A percentile compares a stretch with the other conserved stretches of the same genome.
Evolutionary conservation across 2,888 invertebrate species (phyloP).

Genomic region (Torymus tubicola): DNA sequence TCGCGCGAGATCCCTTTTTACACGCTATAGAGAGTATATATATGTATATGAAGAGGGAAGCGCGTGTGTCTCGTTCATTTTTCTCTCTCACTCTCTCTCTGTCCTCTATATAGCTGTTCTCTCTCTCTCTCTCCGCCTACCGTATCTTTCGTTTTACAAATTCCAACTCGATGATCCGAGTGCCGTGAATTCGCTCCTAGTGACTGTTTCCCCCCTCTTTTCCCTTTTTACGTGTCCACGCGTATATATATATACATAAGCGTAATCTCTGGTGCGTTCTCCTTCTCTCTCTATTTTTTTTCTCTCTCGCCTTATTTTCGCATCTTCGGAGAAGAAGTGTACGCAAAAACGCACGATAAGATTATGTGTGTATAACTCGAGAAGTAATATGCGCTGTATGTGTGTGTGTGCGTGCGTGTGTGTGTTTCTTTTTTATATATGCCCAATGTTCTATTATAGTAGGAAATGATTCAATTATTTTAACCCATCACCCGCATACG

Average conservation of each 20-base stretch:
- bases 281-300: too few relatives aligned
- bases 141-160: slow-evolving; percentile 32
- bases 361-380: slow-evolving; percentile 36
- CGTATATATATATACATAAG: too few relatives aligned
- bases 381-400: slow-evolving; percentile 16
- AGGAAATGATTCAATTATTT: slow-evolving; percentile 28
- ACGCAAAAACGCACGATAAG: slow-evolving; percentile 28
- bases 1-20: slow-evolving; percentile 36
- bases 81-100: slow-evolving; percentile 11
- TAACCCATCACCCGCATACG: neutral
- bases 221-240: too few relatives aligned
- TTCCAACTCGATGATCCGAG: slow-evolving; percentile 35
- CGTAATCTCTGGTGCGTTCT: slow-evolving; percentile 10
- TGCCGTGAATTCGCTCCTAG: slow-evolving; percentile 26
- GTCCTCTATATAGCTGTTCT: neutral
- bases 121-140: neutral
- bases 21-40: neutral
- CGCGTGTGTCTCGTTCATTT: slow-evolving; percentile 41
- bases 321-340: slow-evolving; percentile 22
- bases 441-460: neutral
- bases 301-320: slow-evolving; percentile 19
- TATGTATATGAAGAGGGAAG: slow-evolving; percentile 31
- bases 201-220: slow-evolving; percentile 10
- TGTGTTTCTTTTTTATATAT: slow-evolving; percentile 25
- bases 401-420: too few relatives aligned